Evolutionary conservation across 2,888 invertebrate genomes (phyloP), one percentile per base, ranked within the genome.

Genomic region (Drosophila hamatofila): DNA sequence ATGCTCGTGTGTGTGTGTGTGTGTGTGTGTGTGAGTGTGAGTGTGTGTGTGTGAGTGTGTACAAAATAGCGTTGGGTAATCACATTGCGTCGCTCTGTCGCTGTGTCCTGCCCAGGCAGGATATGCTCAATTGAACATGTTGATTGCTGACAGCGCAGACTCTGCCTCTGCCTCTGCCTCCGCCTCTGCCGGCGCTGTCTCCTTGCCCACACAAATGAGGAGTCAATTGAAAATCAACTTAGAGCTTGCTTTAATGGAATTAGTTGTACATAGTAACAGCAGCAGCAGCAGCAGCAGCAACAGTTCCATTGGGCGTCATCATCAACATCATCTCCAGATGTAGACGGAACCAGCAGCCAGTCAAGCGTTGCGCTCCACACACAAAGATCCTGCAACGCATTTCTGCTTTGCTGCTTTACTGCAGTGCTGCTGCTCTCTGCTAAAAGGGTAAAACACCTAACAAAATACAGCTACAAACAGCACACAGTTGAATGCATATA

Each of bases 191-290:
- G 23, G 18, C 42, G 48, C 23, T 21, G 21, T 25, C 18, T 39
- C 39, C n/a, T 57, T 18, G 57, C 61, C 23, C 54, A 2, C 51
- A 57, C 63, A 89, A 86, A 88, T 89, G 88, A 83, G 86, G 88
- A 87, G 90, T 89, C 90, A 87, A 87, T 89, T 90, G 87, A 88
- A 87, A 87, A 87, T 87, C 87, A 89, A 90, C 88, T 87, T 89
- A 87, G 81, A 88, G 90, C 81, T 80, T 76, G 88, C 85, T 88
- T 89, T 89, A 87, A 89, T 87, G 88, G 88, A 87, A 89, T 87
- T 87, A 87, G 88, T 89, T 82, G 78, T 78, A 72, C 80, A 77
- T 64, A 79, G 71, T 63, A 73, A 68, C 69, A 75, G 25, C 56
- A 54, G 2, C 49, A 49, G 30, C 57, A 44, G 52, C 42, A 49